Conservation (phyloP, 2,113 vertebrate genomes). For the Caloenas nicobarica region DNA sequence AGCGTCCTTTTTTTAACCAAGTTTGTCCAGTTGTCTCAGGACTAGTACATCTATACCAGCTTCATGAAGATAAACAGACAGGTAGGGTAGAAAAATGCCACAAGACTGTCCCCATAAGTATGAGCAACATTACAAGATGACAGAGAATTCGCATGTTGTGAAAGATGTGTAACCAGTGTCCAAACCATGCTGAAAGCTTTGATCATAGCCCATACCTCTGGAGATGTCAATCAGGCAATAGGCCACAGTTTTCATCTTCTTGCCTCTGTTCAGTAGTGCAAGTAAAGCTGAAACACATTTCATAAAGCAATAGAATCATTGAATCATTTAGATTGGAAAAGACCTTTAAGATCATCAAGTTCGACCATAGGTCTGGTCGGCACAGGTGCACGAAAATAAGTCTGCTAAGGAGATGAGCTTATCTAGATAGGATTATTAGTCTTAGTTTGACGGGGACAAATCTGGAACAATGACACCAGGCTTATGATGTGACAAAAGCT, state of each 20-base stretch:
- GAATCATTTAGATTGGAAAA: neutral
- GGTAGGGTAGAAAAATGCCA: neutral
- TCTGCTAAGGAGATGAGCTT: neutral
- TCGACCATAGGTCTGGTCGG: neutral
- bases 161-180: neutral
- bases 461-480: fast-evolving
- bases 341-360: neutral
- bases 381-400: neutral
- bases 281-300: neutral
- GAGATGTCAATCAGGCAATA: neutral
- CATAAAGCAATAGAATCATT: neutral
- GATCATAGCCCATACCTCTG: neutral
- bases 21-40: neutral
- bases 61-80: neutral
- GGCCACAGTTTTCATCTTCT: neutral
- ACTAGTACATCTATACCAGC: neutral
- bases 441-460: neutral
- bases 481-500: neutral
- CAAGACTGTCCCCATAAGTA: neutral
- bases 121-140: neutral
- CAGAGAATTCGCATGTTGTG: neutral
- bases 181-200: neutral
- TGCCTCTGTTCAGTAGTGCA: neutral
- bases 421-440: neutral
- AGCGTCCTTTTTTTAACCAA: neutral